Evolutionary conservation across 1,140 invertebrate species (phyloP).

Genomic region (Drosophila nigromelanica): DNA sequence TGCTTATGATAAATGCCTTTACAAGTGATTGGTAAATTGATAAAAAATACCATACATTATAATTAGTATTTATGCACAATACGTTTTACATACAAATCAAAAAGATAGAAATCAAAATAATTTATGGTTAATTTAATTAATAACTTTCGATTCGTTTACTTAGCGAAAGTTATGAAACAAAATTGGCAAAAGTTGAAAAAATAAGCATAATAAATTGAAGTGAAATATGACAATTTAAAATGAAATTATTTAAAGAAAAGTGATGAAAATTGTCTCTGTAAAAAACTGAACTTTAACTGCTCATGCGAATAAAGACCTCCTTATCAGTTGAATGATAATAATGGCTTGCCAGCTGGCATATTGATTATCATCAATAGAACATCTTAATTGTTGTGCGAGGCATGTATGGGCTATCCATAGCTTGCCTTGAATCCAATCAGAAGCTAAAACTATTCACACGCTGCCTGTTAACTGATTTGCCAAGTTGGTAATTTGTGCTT

Average conservation of each 20-base stretch:
- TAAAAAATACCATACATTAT: too few species aligned
- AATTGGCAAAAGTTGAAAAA: too few species aligned
- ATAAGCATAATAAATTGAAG: too few species aligned
- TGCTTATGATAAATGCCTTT: too few species aligned
- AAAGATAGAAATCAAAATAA: background rate
- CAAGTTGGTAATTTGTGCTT: slow-evolving; percentile 51
- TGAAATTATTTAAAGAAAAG: too few species aligned
- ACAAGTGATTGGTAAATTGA: too few species aligned
- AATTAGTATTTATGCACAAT: too few species aligned
- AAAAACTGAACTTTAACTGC: too few species aligned
- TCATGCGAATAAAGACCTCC: too few species aligned
- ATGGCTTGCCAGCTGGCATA: background rate
- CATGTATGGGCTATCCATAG: background rate
- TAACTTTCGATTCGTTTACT: background rate
- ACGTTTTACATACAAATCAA: background rate
- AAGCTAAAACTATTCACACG: slow-evolving; percentile 55
- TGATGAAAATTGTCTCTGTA: too few species aligned
- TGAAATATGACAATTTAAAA: too few species aligned
- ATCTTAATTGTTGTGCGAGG: slow-evolving; percentile 20
- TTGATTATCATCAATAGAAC: slow-evolving; percentile 14
- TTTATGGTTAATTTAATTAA: background rate
- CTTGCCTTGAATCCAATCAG: slow-evolving; percentile 12
- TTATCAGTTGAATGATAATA: background rate
- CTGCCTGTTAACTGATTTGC: slow-evolving; percentile 56
- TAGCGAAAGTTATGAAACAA: too few species aligned